Evolutionary conservation across 2,113 vertebrate genomes (phyloP).

Genomic region (Burhinus bistriatus): DNA sequence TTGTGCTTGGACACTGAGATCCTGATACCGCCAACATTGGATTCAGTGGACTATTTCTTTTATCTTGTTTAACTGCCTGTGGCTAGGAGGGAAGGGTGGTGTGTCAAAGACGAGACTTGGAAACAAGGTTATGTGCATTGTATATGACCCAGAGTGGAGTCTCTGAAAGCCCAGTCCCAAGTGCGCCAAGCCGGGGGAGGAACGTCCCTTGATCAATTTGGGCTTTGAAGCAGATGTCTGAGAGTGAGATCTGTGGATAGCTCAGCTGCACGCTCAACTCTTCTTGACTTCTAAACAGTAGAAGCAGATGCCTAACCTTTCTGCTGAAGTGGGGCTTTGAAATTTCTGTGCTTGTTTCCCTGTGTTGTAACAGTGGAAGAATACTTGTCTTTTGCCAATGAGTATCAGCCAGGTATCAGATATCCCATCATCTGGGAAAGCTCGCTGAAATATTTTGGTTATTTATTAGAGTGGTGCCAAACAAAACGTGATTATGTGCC

Average conservation of each 20-base stretch:
- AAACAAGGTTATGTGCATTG: accelerated
- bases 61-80: not conserved
- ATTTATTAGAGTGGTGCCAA: not conserved
- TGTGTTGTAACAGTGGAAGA: not conserved
- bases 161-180: not conserved
- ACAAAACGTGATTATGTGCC: not conserved
- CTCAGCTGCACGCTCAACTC: not conserved
- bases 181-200: not conserved
- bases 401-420: not conserved
- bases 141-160: not conserved
- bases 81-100: not conserved
- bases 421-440: not conserved
- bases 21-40: no score
- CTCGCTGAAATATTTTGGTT: not conserved
- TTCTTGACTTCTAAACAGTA: not conserved
- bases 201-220: not conserved
- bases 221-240: not conserved
- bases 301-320: not conserved
- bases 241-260: not conserved
- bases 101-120: not conserved
- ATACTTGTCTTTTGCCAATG: not conserved
- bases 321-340: not conserved
- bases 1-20: not conserved
- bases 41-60: not conserved
- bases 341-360: not conserved